phyloP scores from a whole-genome alignment of 2,797 vertebrate species.

The Sternarchorhynchus goeldii region DNA sequence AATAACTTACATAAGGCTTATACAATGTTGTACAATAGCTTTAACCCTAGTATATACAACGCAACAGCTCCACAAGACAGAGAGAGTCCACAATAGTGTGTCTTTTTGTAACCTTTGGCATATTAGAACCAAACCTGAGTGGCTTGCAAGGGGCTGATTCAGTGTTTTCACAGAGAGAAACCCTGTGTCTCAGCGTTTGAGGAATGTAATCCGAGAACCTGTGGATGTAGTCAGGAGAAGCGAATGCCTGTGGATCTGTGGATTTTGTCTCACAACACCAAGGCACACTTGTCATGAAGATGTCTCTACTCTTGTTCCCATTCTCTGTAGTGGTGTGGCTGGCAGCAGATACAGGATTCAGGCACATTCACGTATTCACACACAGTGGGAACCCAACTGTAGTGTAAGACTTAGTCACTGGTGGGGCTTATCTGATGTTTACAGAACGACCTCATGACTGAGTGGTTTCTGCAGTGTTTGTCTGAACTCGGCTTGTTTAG shows the following conservation, averaged over 20 bases:
- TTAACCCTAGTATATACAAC: background rate
- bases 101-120: too few species aligned
- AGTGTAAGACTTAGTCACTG: too few species aligned
- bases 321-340: background rate
- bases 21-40: background rate
- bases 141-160: too few species aligned
- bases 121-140: too few species aligned
- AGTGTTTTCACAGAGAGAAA: background rate
- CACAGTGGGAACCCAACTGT: too few species aligned
- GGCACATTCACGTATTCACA: too few species aligned
- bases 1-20: background rate
- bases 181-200: too few species aligned
- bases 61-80: background rate
- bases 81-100: too few species aligned
- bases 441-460: background rate
- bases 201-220: background rate
- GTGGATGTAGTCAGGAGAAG: background rate
- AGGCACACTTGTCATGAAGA: background rate
- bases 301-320: background rate
- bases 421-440: background rate
- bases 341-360: background rate
- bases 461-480: slow-evolving; percentile 7
- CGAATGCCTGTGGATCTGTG: background rate
- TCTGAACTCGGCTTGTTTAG: slow-evolving; percentile 21
- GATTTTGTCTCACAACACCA: background rate